phyloP scores from a whole-genome alignment of 2,797 vertebrate genomes.

The Dermochelys coriacea region DNA sequence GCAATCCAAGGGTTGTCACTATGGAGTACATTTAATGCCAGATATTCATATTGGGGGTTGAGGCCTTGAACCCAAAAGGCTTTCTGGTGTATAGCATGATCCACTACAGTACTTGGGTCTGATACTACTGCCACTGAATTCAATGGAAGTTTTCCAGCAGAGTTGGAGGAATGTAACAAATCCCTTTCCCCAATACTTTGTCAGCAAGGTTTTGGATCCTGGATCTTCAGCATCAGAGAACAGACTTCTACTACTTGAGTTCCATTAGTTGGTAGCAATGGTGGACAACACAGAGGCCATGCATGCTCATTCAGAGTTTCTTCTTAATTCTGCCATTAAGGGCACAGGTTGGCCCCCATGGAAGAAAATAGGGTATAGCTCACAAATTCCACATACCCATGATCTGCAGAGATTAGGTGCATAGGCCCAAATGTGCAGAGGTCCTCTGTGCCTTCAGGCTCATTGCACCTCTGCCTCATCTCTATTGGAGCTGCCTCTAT shows the following conservation, averaged over 20 bases:
- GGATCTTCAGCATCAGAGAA: not conserved
- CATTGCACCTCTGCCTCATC: not conserved
- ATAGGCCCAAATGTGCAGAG: rapidly evolving
- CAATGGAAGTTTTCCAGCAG: not conserved
- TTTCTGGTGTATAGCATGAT: not conserved
- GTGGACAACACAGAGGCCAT: not conserved
- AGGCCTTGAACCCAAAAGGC: not conserved
- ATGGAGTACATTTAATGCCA: not conserved
- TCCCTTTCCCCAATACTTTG: not conserved
- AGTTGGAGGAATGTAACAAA: not conserved
- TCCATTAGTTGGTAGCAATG: not conserved
- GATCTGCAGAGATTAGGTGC: not conserved
- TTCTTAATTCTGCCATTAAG: not conserved
- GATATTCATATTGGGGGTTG: not conserved
- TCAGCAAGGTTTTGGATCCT: not conserved
- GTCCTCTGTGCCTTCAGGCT: not conserved
- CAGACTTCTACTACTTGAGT: not conserved
- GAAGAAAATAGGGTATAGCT: not conserved
- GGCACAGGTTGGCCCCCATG: rapidly evolving
- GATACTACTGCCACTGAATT: not conserved
- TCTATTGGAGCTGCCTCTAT: not conserved
- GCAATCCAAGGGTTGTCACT: not conserved
- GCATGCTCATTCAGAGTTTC: not conserved
- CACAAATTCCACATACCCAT: not conserved
- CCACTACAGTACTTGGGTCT: not conserved